Percentiles rank a stretch among this genome's conserved stretches.
These are phyloP conservation scores for Heptranchias perlo DNA, from an alignment of 2,113 vertebrate genomes.

Conservation along the genomic window DNA sequence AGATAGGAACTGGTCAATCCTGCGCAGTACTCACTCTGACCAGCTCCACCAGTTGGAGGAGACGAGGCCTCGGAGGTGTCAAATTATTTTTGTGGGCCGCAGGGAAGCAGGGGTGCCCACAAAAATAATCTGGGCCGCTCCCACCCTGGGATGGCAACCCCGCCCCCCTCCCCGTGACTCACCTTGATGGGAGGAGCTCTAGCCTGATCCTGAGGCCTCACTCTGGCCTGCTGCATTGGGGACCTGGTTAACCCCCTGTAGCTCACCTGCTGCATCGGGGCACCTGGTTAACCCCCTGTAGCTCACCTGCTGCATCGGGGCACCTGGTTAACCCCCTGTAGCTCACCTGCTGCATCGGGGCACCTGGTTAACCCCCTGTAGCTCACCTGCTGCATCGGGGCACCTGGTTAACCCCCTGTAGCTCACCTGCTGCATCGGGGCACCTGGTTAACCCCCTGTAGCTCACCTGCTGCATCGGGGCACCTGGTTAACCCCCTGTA, in stretches of 20 bases:
- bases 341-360: background rate
- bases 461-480: background rate
- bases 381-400: background rate
- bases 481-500: background rate
- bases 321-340: background rate
- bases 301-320: background rate
- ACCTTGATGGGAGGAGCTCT: background rate
- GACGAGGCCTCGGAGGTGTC: no score
- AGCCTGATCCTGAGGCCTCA: background rate
- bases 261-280: background rate
- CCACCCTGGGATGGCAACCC: no score
- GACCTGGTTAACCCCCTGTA: background rate
- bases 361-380: background rate
- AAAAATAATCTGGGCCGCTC: background rate
- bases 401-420: background rate
- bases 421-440: background rate
- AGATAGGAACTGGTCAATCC: background rate
- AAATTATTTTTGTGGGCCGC: background rate
- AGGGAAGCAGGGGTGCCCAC: background rate
- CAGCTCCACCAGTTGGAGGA: no score
- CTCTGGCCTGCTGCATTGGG: background rate
- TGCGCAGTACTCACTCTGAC: no score
- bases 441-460: background rate
- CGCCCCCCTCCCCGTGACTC: background rate
- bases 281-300: background rate